phyloP scores from a whole-genome alignment of 2,113 vertebrate genomes.

The Rhynchomys soricoides region DNA sequence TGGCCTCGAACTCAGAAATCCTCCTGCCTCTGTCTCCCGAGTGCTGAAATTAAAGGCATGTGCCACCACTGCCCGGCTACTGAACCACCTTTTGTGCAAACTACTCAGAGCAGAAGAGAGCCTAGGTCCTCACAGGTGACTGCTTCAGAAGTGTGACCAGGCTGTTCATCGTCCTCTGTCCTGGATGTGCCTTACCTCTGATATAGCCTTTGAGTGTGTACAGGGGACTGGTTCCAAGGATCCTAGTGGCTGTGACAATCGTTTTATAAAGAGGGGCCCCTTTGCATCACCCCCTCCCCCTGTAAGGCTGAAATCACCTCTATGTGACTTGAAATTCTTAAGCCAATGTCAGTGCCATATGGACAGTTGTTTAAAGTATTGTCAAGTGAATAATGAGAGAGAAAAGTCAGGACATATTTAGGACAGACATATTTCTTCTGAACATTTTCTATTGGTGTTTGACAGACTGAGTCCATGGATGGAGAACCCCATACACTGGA shows the following conservation, averaged over 20 bases:
- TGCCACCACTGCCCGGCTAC: too few relatives aligned
- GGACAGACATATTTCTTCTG: background rate
- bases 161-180: background rate
- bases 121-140: background rate
- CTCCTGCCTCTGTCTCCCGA: too few relatives aligned
- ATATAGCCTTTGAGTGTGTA: too few relatives aligned
- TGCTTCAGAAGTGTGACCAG: background rate
- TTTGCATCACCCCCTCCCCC: background rate
- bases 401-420: background rate
- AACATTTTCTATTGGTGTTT: background rate
- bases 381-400: background rate
- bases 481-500: background rate
- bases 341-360: background rate
- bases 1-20: too few relatives aligned
- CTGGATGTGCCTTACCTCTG: background rate
- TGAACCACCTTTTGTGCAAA: background rate
- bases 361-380: too few relatives aligned
- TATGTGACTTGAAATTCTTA: background rate
- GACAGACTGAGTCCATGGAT: background rate
- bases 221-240: background rate
- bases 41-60: too few relatives aligned
- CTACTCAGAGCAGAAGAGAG: background rate
- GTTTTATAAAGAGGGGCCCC: background rate
- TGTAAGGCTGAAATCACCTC: background rate
- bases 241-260: too few relatives aligned